These are phyloP conservation scores for Euzetes globulus DNA, from an alignment of 2,888 invertebrate genomes.

Conservation along the genomic window DNA sequence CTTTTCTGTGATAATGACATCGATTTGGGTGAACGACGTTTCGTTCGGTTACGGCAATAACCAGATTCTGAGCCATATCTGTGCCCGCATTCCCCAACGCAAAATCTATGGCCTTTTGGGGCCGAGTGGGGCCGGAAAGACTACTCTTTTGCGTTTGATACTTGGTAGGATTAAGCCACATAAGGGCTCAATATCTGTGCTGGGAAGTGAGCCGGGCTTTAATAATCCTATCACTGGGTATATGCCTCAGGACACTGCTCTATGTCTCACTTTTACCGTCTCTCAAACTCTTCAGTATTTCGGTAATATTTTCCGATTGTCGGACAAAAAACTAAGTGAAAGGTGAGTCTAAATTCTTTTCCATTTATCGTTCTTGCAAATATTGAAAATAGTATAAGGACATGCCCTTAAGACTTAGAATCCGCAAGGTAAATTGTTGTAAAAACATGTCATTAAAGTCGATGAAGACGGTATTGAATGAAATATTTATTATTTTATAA, in stretches of 20 bases:
- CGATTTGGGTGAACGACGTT: constrained; percentile 23
- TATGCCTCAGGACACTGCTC: constrained; percentile 33
- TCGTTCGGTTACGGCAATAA: constrained; percentile 8
- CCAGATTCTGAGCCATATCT: constrained; percentile 23
- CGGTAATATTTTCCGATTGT: constrained; percentile 29
- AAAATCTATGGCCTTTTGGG: constrained; percentile 33
- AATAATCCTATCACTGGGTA: constrained; percentile 32
- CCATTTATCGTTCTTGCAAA: no score
- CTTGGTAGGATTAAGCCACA: constrained; percentile 27
- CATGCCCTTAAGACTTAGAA: no score
- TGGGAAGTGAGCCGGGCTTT: constrained; percentile 15
- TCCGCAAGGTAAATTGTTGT: no score
- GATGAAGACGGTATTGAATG: no score
- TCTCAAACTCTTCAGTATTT: constrained; percentile 30
- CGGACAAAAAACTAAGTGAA: constrained; percentile 16
- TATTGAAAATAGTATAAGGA: no score
- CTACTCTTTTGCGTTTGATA: constrained; percentile 22
- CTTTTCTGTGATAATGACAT: constrained; percentile 21
- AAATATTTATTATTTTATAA: not conserved
- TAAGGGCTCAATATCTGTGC: constrained; percentile 7
- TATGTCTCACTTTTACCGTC: constrained; percentile 30
- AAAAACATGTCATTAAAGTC: no score
- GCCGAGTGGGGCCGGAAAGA: constrained; percentile 33
- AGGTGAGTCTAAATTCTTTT: not conserved
- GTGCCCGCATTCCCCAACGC: constrained; percentile 26